Percentiles rank a stretch among this genome's conserved stretches.
Evolutionary conservation across 2,797 vertebrate species (phyloP).

Genomic region (Mustela erminea): DNA sequence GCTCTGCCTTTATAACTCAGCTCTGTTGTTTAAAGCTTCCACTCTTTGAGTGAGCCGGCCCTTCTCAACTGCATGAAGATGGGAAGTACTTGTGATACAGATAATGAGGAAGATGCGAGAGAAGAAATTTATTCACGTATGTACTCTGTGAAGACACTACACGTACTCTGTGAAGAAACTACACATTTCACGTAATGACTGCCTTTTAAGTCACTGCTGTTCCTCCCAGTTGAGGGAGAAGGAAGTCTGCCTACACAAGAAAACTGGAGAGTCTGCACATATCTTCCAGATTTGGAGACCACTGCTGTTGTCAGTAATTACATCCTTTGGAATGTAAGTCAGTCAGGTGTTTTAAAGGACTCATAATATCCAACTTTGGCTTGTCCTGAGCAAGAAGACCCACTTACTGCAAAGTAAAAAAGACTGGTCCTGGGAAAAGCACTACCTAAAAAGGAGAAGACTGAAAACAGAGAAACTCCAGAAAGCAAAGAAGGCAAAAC

Average conservation of each 20-base stretch:
- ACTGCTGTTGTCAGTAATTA: neutral
- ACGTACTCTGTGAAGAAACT: neutral
- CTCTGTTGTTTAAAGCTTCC: conserved; percentile 45
- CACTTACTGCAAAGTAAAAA: conserved; percentile 34
- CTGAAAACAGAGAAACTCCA: neutral
- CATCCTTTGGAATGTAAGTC: conserved; percentile 46
- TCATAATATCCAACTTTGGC: conserved; percentile 15
- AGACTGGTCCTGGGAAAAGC: conserved; percentile 51
- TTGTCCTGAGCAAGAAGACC: conserved; percentile 60
- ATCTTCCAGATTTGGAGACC: neutral
- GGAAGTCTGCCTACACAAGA: neutral
- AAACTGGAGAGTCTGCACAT: neutral
- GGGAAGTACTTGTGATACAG: conserved; percentile 19
- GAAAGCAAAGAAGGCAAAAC: conserved; percentile 35
- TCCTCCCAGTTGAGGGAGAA: conserved; percentile 13
- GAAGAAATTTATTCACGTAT: conserved; percentile 1
- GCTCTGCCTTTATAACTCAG: neutral
- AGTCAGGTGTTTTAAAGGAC: conserved; percentile 40
- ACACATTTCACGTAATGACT: conserved; percentile 19
- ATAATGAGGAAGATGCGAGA: neutral
- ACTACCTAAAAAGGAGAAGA: conserved; percentile 36
- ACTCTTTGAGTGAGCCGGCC: neutral
- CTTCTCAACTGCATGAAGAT: conserved; percentile 28
- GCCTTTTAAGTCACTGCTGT: conserved; percentile 29
- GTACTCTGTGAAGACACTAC: neutral